Percentiles rank a stretch among this genome's conserved stretches.
These are phyloP conservation scores for Plagodis dolabraria DNA, from an alignment of 2,888 invertebrate genomes.

Conservation along the genomic window DNA sequence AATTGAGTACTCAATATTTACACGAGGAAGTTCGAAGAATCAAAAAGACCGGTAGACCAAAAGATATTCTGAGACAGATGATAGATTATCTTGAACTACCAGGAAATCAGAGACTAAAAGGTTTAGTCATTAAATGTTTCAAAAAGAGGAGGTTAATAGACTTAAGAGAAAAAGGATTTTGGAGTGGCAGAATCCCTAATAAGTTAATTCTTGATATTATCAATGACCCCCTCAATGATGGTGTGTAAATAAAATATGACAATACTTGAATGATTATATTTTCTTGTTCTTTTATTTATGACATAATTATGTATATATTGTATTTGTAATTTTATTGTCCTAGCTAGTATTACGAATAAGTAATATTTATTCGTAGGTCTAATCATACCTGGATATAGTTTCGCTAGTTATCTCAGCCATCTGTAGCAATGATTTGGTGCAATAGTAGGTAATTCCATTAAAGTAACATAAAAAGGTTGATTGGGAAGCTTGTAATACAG, in stretches of 20 bases:
- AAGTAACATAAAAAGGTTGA: no score
- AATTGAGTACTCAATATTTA: conserved; percentile 47
- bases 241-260: not conserved
- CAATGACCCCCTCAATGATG: not conserved
- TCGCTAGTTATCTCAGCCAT: no score
- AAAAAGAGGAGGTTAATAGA: not conserved
- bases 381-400: no score
- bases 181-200: not conserved
- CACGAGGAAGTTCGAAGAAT: conserved; percentile 55
- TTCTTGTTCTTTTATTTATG: no score
- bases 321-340: no score
- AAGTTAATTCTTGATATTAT: not conserved
- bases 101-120: conserved; percentile 28
- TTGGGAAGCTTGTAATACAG: no score
- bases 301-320: no score
- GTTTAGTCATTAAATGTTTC: conserved; percentile 40
- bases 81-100: conserved; percentile 45
- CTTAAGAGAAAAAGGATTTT: not conserved
- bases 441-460: no score
- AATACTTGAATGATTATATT: no score
- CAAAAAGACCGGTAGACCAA: conserved; percentile 31
- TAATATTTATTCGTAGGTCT: no score
- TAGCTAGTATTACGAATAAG: no score
- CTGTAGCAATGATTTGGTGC: no score
- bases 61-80: conserved; percentile 51